Base-by-base conservation (phyloP, 2,888 invertebrate species). In the Tetanocera ferruginea region DNA sequence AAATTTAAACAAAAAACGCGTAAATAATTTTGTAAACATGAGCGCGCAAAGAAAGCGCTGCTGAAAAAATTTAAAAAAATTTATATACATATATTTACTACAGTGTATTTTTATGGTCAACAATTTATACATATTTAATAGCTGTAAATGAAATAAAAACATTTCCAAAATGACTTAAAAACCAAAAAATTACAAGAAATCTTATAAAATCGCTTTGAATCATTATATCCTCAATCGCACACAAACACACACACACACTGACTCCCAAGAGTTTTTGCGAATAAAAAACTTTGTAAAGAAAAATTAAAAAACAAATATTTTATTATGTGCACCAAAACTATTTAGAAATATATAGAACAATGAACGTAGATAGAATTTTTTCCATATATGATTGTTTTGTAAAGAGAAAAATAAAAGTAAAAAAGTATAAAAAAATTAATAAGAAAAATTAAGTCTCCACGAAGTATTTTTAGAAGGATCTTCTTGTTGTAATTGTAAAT, bases 291-390 rank as follows among this genome's bases (percentile, higher is more conserved):
- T 49, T 69, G 49, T 49, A 69, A 51, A 69, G 49, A 69, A 23
- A 5, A 23, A 19, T 11, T 25, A 69, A 14, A 43, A 64, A 64
- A 60, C 3, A 64, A 69, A 69, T 69, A 69, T 69, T 69, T 52
- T 69, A 69, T 28, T 69, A 69, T 69, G 17, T 69, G 69, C 69
- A 69, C 69, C 69, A 69, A 69, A 66, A 69, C 51, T 69, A 69
- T 69, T 51, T 51, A 69, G 51, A 51, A 69, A 69, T 51, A 60
- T 60, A 51, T 69, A 69, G 69, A 69, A 28, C 69, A 69, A 77
- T 60, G 51, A 76, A 81, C 73, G 81, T 86, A 86, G 87, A 80
- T 86, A 86, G 86, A 84, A 85, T 84, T 86, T 85, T 55, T 69
- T 69, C 51, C 69, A 69, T 69, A 25, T 69, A 69, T 69, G 51